Conservation (phyloP, 2,888 invertebrate species). For the Cosmopolites sordidus region DNA sequence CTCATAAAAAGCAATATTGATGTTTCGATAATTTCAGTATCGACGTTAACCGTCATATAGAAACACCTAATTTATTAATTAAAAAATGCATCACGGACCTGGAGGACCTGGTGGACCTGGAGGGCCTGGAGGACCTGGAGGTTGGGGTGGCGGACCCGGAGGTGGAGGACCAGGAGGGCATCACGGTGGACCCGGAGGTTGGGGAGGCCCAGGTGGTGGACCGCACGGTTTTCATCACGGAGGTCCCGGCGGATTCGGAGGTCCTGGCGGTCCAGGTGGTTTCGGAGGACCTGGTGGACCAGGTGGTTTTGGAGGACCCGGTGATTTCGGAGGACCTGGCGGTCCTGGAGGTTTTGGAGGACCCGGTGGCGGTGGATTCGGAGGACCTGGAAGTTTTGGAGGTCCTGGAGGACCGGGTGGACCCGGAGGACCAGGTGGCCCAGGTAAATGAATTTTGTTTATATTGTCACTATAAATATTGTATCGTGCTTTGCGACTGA, state of each 20-base stretch:
- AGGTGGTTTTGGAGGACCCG: slow-evolving; percentile 5
- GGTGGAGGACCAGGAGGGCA: not conserved
- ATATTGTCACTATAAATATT: not conserved
- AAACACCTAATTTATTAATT: no score
- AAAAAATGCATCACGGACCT: slow-evolving; percentile 1
- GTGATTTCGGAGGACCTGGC: slow-evolving; percentile 2
- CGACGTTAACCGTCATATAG: no score
- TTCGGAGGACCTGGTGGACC: slow-evolving; percentile 7
- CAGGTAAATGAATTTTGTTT: not conserved
- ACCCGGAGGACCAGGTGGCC: not conserved
- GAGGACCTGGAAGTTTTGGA: not conserved
- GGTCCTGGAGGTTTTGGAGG: not conserved
- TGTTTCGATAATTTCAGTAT: no score
- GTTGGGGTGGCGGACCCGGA: not conserved
- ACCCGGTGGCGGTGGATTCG: slow-evolving; percentile 1
- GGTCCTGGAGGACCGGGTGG: not conserved
- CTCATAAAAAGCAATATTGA: no score
- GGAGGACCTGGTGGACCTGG: slow-evolving; percentile 3
- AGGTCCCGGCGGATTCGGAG: slow-evolving; percentile 4
- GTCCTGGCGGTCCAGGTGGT: slow-evolving; percentile 7
- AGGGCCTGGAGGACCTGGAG: not conserved
- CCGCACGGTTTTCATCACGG: slow-evolving; percentile 10
- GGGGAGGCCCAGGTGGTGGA: slow-evolving; percentile 8
- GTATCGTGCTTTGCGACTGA: no score
- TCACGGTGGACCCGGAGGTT: slow-evolving; percentile 4